Evolutionary conservation across 2,888 invertebrate species (phyloP), one percentile per base, ranked within the genome.

Genomic region (Chymomyza caudatula): DNA sequence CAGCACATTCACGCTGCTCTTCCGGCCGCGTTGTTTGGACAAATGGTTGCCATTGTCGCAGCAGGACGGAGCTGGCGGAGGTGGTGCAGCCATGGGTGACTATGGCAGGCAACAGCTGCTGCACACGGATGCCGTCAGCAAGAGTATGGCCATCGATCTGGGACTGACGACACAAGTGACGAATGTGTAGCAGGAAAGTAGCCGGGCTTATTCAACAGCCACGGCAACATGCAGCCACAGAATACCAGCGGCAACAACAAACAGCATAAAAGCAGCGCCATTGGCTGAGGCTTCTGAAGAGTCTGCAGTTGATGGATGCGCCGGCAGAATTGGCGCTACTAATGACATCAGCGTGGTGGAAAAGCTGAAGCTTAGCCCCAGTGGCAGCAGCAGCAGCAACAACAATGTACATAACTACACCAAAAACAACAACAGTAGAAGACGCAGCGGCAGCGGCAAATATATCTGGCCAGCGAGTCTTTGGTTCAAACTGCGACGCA

Each of bases 1-100:
- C 11, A 92, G 92, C 72, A 95, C 95, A 2, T 96, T 96, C 88
- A 93, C 93, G 47, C 91, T 94, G 74, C 92, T 97, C 58, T 97
- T 97, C 87, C 91, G 93, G 57, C 94, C 94, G 69, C 91, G 93
- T 70, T 90, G 93, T 75, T 78, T 93, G 47, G 91, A 92, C 75
- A 87, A 85, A 73, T 91, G 90, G 91, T 62, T 90, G 72, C 90
- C 90, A 29, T 81, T 91, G 13, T 88, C 89, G 2, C 90, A 89
- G 74, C 87, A 88, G 23, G 90, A 90, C 13, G 75, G 67, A 57
- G 76, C 78, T 2, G 77, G 73, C 8, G 71, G 70, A 4, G 67
- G 61, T 3, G 71, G 82, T 3, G 59, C 65, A 2, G 68, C 83
- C 0, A 2, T 70, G 51, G 71, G 85, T 55, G 87, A 77, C 49